Conservation (phyloP, 2,888 invertebrate species). For the Dorcus hopei region DNA sequence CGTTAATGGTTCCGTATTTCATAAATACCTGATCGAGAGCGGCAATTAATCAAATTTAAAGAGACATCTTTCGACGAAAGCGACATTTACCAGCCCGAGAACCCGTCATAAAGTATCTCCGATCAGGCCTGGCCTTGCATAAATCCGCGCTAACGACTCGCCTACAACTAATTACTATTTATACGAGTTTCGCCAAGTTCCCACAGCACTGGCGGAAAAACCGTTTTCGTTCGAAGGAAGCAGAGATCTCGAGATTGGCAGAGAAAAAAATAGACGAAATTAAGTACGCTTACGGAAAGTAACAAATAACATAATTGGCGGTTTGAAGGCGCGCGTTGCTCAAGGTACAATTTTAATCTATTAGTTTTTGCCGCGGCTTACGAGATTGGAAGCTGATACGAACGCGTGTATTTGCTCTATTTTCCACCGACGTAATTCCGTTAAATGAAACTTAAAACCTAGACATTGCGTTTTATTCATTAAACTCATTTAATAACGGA, state of each 20-base stretch:
- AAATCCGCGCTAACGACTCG: conserved; percentile 23
- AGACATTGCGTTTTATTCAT: too few species aligned
- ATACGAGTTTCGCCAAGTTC: conserved; percentile 17
- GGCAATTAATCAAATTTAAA: conserved; percentile 15
- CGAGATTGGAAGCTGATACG: too few species aligned
- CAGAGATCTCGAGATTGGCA: conserved; percentile 14
- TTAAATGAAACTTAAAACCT: too few species aligned
- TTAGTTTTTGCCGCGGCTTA: too few species aligned
- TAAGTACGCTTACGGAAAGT: conserved; percentile 6
- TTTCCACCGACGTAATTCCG: too few species aligned
- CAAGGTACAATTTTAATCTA: too few species aligned
- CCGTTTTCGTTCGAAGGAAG: conserved; percentile 11
- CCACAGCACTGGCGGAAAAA: conserved; percentile 18
- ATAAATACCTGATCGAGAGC: conserved; percentile 14
- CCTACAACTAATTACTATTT: conserved; percentile 26
- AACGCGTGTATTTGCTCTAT: too few species aligned
- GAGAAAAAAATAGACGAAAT: conserved; percentile 2
- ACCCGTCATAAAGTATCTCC: conserved; percentile 17
- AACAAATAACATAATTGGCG: conserved; percentile 14
- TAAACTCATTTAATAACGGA: too few species aligned
- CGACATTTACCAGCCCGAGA: conserved; percentile 3
- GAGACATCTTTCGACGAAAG: conserved; percentile 6
- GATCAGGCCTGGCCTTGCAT: conserved; percentile 23
- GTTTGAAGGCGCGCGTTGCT: background rate
- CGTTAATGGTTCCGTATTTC: conserved; percentile 12